phyloP scores from a whole-genome alignment of 2,797 vertebrate species.

The Diglossa cyanea region DNA sequence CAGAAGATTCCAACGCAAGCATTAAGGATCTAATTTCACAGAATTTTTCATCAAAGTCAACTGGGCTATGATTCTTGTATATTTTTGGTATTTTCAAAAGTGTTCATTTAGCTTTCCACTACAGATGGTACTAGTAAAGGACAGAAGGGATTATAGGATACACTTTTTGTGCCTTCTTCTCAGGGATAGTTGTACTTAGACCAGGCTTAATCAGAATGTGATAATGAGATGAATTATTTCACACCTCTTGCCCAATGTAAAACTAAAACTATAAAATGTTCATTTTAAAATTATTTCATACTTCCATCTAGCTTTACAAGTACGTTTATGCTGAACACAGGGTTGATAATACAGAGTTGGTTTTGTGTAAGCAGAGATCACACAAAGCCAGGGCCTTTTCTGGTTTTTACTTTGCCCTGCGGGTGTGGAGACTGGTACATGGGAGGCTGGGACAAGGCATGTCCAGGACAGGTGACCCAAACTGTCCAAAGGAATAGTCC shows the following conservation, averaged over 20 bases:
- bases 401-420: rapidly evolving
- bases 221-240: not conserved
- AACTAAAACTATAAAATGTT: not conserved
- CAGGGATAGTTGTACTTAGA: not conserved
- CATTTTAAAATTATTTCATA: not conserved
- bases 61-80: not conserved
- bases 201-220: not conserved
- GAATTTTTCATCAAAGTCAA: not conserved
- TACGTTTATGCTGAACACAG: not conserved
- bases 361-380: not conserved
- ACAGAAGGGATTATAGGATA: not conserved
- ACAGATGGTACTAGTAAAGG: not conserved
- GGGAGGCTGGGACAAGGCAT: not conserved
- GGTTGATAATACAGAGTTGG: not conserved
- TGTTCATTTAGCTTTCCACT: not conserved
- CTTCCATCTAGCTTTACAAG: not conserved
- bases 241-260: not conserved
- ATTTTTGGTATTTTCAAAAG: not conserved
- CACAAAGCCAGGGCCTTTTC: not conserved
- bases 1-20: not conserved
- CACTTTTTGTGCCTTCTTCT: not conserved
- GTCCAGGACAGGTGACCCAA: not conserved
- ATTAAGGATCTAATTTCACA: not conserved
- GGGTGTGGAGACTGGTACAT: not conserved
- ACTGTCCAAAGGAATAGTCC: not conserved